Conservation (phyloP, 2,888 invertebrate genomes). For the Epinotia brunnichana region DNA sequence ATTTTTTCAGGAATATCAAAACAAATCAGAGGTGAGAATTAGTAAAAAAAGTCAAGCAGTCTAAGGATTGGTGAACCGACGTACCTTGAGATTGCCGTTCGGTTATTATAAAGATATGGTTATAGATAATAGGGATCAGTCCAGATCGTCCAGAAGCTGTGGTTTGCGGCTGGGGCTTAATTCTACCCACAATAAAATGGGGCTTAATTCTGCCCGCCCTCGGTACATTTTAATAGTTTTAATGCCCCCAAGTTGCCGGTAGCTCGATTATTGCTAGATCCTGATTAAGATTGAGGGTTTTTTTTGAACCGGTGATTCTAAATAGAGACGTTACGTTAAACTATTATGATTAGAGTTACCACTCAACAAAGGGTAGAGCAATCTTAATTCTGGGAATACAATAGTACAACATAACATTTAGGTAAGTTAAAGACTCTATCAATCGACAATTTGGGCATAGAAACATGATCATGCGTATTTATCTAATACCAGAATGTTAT, state of each 20-base stretch:
- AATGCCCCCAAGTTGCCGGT: slow-evolving; percentile 66
- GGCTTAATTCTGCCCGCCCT: slow-evolving; percentile 71
- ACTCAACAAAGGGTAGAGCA: slow-evolving; percentile 12
- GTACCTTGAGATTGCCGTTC: slow-evolving; percentile 12
- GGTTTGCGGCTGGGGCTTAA: slow-evolving; percentile 77
- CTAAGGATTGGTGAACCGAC: slow-evolving; percentile 6
- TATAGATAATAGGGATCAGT: slow-evolving; percentile 63
- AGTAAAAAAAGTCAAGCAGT: slow-evolving; percentile 3
- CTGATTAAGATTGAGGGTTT: slow-evolving; percentile 51
- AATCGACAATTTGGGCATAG: no score
- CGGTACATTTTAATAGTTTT: slow-evolving; percentile 78
- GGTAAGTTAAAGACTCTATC: neutral
- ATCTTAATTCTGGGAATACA: neutral
- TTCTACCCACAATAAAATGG: slow-evolving; percentile 67
- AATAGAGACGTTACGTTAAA: slow-evolving; percentile 33
- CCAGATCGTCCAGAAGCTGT: slow-evolving; percentile 76
- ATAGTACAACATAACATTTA: no score
- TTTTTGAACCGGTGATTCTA: slow-evolving; percentile 11
- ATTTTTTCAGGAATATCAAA: slow-evolving; percentile 5
- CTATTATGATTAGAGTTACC: slow-evolving; percentile 8
- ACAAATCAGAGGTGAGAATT: neutral
- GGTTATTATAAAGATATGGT: slow-evolving; percentile 63
- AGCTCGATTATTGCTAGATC: slow-evolving; percentile 54
- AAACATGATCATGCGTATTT: neutral
- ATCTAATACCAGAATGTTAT: no score